Percentiles rank a stretch among this genome's conserved stretches.
Conservation (phyloP, 2,113 vertebrate genomes). For the Python bivittatus region DNA sequence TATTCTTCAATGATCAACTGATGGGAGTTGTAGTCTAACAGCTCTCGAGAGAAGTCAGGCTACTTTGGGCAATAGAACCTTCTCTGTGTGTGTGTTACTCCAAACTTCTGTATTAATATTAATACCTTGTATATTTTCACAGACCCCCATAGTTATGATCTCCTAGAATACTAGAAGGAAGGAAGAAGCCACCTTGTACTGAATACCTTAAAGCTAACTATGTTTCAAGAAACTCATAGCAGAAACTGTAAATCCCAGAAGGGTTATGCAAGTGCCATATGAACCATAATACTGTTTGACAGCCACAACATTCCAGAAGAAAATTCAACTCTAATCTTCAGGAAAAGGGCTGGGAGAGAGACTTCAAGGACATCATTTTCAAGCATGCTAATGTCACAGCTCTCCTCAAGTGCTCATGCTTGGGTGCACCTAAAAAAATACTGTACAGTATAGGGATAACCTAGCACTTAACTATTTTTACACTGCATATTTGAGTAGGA, state of each 20-base stretch:
- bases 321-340: slow-evolving; percentile 3
- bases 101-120: not conserved
- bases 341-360: not conserved
- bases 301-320: slow-evolving; percentile 1
- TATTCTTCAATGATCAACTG: not conserved
- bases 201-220: not conserved
- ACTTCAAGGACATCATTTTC: slow-evolving; percentile 1
- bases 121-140: not conserved
- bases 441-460: not conserved
- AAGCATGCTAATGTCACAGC: not conserved
- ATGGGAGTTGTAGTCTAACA: not conserved
- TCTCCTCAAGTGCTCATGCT: not conserved
- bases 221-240: not conserved
- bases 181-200: not conserved
- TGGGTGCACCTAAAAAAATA: not conserved
- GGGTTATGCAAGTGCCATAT: not conserved
- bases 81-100: not conserved
- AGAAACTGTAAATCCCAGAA: not conserved
- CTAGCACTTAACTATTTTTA: not conserved
- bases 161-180: not conserved
- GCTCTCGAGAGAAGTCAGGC: not conserved
- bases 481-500: not conserved
- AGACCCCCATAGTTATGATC: not conserved
- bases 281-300: slow-evolving; percentile 1
- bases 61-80: not conserved